Base-by-base conservation (phyloP, 2,797 vertebrate species). In the Tapera naevia region DNA sequence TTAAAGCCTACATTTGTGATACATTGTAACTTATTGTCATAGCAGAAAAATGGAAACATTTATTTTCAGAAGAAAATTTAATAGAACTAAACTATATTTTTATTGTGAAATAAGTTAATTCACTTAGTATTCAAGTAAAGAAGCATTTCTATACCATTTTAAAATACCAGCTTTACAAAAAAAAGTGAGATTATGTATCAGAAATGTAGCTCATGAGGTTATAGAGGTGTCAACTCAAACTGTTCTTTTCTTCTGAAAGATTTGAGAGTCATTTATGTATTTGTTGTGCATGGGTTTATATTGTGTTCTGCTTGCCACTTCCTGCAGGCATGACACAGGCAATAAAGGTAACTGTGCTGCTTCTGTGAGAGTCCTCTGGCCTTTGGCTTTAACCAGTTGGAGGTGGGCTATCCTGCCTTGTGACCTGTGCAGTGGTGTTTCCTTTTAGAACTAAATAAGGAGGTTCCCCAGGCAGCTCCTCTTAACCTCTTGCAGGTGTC, bases 21-120 rank as follows among this genome's bases (percentile, higher is more conserved):
- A 94, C 74, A 11, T 82, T 94, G 88, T 92, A 94, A 95, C 89
- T 94, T 95, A 94, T 91, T 95, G 90, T 78, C 88, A 93, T 83
- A 96, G 91, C 85, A 90, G 84, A 93, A 79, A 91, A 92, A 96
- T 95, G 88, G 94, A 96, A 95, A 50, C 83, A 57, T 95, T 96
- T 96, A 96, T 96, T 97, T 97, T 95, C 91, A 93, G 70, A 97
- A 96, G 90, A 93, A 92, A 95, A 93, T 97, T 96, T 97, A 96
- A 95, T 95, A 97, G 96, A 95, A 72, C 94, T 95, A 85, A 96
- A 91, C 86, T 97, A 96, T 96, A 95, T 96, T 97, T 97, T 94
- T 96, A 96, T 95, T 67, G 91, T 94, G 74, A 94, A 88, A 82
- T 89, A 83, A 78, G 89, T 67, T 80, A 74, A 78, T 88, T 95